Conservation (phyloP, 2,797 vertebrate species). For the Notolepis coatsorum region DNA sequence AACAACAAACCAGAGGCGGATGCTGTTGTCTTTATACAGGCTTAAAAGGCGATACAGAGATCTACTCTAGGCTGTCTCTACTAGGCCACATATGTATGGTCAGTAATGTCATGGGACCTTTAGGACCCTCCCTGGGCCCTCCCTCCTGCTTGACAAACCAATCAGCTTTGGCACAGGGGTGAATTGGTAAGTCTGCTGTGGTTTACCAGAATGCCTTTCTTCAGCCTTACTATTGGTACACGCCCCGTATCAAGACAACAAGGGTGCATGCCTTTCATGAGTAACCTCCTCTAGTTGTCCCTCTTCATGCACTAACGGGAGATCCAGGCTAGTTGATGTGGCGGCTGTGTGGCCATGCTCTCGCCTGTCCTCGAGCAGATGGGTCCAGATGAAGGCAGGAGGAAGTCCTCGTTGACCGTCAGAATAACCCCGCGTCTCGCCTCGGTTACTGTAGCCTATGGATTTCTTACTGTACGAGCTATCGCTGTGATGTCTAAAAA, state of each 20-base stretch:
- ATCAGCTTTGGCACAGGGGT: slow-evolving; percentile 74
- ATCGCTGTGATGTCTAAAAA: slow-evolving; percentile 42
- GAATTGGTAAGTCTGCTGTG: slow-evolving; percentile 62
- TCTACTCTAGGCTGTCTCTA: too few relatives aligned
- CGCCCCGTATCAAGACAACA: not conserved
- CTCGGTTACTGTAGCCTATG: not conserved
- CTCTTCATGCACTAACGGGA: slow-evolving; percentile 26
- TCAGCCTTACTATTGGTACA: not conserved
- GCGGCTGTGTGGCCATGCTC: not conserved
- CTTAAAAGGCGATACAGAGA: too few relatives aligned
- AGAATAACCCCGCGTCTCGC: not conserved
- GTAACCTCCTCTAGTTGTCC: not conserved
- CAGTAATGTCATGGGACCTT: too few relatives aligned
- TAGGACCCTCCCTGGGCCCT: too few relatives aligned
- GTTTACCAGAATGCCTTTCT: slow-evolving; percentile 50
- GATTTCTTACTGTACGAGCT: slow-evolving; percentile 27
- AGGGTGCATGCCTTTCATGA: too few relatives aligned
- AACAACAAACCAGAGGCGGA: too few relatives aligned
- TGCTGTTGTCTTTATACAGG: too few relatives aligned
- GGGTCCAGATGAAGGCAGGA: not conserved
- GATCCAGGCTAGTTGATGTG: not conserved
- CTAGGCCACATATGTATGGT: too few relatives aligned
- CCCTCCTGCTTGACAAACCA: slow-evolving; percentile 33
- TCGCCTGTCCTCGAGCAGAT: not conserved
- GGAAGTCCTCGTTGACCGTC: not conserved